phyloP scores from a whole-genome alignment of 2,113 vertebrate genomes.

The Sceloporus undulatus region DNA sequence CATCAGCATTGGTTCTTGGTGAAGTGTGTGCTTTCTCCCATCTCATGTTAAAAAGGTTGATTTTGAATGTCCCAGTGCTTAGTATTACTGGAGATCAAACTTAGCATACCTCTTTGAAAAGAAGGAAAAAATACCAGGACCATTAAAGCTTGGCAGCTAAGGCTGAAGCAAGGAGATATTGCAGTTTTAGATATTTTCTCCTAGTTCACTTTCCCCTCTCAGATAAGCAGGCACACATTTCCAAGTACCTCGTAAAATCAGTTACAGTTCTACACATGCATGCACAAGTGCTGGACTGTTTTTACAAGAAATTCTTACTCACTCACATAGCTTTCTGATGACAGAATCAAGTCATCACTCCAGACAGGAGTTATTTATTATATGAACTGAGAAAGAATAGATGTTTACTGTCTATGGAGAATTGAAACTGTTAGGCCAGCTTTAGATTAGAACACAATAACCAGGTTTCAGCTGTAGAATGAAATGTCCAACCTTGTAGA shows the following conservation, averaged over 20 bases:
- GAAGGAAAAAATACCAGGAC: constrained; percentile 5
- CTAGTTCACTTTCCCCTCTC: constrained; percentile 41
- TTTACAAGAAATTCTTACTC: constrained; percentile 70
- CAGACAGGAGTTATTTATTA: constrained; percentile 47
- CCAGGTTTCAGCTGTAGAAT: background rate
- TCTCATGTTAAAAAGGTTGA: background rate
- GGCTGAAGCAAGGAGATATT: constrained; percentile 28
- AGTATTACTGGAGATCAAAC: constrained; percentile 34
- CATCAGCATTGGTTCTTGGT: background rate
- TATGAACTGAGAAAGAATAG: constrained; percentile 25
- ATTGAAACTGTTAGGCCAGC: constrained; percentile 4
- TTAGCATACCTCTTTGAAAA: background rate
- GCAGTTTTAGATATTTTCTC: constrained; percentile 12
- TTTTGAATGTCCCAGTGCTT: background rate
- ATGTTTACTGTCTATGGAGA: background rate
- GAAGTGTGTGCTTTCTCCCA: background rate
- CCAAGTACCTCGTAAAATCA: constrained; percentile 61
- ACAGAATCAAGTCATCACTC: constrained; percentile 63
- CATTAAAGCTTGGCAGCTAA: constrained; percentile 28
- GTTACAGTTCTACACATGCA: constrained; percentile 66
- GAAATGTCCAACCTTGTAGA: background rate
- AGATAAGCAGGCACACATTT: constrained; percentile 46
- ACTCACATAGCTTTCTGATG: constrained; percentile 68
- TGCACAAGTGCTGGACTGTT: constrained; percentile 65
- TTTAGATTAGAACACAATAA: background rate